Percentiles rank a stretch among this genome's conserved stretches.
Evolutionary conservation across 2,113 vertebrate genomes (phyloP).

Genomic region (Scolopax mira): DNA sequence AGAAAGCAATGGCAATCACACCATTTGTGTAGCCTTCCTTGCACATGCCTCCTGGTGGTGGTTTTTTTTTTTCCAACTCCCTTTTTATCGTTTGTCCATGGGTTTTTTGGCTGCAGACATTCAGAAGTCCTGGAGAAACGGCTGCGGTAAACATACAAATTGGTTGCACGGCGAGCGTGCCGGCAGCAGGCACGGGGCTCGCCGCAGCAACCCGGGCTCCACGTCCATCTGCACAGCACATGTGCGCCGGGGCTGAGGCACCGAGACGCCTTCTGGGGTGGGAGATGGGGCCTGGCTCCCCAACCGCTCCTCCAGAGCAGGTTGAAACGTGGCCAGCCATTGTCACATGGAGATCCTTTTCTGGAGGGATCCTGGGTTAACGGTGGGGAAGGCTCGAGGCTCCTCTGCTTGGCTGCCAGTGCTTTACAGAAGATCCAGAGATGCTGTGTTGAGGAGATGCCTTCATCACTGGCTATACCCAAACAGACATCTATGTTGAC

Average conservation of each 20-base stretch:
- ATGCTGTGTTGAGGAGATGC: not conserved
- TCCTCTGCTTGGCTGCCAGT: not conserved
- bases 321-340: not conserved
- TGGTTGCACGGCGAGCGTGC: not conserved
- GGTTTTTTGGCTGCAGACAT: constrained; percentile 19
- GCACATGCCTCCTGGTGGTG: not conserved
- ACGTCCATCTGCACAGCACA: constrained; percentile 38
- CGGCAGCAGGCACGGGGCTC: not conserved
- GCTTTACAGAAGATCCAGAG: not conserved
- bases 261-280: not conserved
- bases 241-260: not conserved
- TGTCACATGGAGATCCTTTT: not conserved
- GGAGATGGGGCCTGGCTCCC: not conserved
- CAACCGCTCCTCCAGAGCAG: not conserved
- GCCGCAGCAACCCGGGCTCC: not conserved
- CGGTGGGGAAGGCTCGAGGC: not conserved
- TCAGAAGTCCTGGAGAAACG: constrained; percentile 17
- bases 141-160: constrained; percentile 40
- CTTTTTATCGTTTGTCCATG: not conserved
- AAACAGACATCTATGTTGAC: not conserved
- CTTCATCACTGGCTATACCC: not conserved
- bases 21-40: not conserved
- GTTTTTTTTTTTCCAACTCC: not conserved
- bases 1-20: not conserved
- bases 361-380: not conserved